Percentiles rank a stretch among this genome's conserved stretches.
These are phyloP conservation scores for Zoanthus sansibaricus DNA, from an alignment of 92 coral and sea anemone species.

Conservation along the genomic window DNA sequence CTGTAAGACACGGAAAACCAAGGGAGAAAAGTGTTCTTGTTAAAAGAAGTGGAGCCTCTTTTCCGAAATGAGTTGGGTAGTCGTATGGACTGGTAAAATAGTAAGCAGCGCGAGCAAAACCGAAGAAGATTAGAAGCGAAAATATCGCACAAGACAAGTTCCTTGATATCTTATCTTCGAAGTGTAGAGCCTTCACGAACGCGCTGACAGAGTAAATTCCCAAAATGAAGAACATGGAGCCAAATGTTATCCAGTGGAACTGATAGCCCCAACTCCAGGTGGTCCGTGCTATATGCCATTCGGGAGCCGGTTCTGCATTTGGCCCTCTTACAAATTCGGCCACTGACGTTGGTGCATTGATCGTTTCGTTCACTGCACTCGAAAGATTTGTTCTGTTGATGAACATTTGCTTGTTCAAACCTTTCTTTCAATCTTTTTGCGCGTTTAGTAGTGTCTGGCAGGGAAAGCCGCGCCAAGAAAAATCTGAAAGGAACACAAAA, in stretches of 20 bases:
- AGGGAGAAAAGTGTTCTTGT: conserved; percentile 29
- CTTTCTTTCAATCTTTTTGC: neutral
- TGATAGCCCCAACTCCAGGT: conserved; percentile 32
- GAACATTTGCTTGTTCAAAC: neutral
- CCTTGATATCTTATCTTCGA: conserved; percentile 35
- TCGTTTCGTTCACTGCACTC: neutral
- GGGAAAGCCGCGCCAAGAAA: neutral
- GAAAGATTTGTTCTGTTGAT: neutral
- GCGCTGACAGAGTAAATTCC: conserved; percentile 16
- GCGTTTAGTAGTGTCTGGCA: too few species aligned
- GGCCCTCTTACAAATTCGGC: conserved; percentile 14
- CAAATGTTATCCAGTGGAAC: conserved; percentile 32
- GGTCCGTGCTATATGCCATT: conserved; percentile 2
- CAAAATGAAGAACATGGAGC: neutral
- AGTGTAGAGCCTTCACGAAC: conserved; percentile 4
- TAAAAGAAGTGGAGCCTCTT: neutral
- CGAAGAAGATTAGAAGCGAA: conserved; percentile 33
- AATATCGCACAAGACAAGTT: conserved; percentile 17
- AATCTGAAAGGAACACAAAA: too few species aligned
- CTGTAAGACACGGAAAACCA: conserved; percentile 41
- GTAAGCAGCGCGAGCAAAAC: conserved; percentile 18
- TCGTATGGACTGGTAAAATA: conserved; percentile 20
- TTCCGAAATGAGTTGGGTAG: conserved; percentile 31
- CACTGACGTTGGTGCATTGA: neutral
- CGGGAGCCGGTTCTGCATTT: conserved; percentile 39